Evolutionary conservation across 1,140 invertebrate genomes (phyloP), one percentile per base, ranked within the genome.

Genomic region (Zaprionus nigranus): DNA sequence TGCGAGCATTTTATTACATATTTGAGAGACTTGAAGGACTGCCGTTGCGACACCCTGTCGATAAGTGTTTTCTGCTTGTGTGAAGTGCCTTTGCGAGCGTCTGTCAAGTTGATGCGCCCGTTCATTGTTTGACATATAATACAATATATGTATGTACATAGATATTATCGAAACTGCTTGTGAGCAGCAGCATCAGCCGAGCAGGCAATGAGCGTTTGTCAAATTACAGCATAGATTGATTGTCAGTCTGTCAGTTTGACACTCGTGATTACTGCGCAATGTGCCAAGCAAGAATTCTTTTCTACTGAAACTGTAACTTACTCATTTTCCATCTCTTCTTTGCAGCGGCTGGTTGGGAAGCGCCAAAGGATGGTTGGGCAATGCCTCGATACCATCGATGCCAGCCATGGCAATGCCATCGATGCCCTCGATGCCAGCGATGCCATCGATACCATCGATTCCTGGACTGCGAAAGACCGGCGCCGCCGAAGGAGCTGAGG

Each of bases 301-400:
- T 54, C 46, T 65, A 74, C 38, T 67, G 34, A 5, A 17, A 17
- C 1, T 17, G n/a, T 20, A 59, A 70, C 57, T 57, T n/a, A 46
- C 49, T 11, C 38, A 7, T 63, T 24, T 30, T 63, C 2, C 38
- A n/a, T 46, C 67, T 11, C 56, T 59, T 60, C n/a, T 57, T 71
- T 66, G 26, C 57, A 92, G 95, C 78, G 96, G 96, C 92, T 96
- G 97, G 94, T 94, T 97, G 75, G 96, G 96, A 68, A 97, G 96
- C 82, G 96, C 97, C 40, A 97, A 97, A 93, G 96, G 96, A 11
- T 97, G 96, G 97, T 95, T 96, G 64, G 94, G 91, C 56, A 91
- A 84, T 70, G 92, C 91, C 40, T 87, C 83, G 64, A 87, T 87
- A 79, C 83, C 83, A 58, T 91, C 92, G 58, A 93, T 93, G 75